Evolutionary conservation across 2,113 vertebrate species (phyloP), one percentile per base, ranked within the genome.

Genomic region (Sminthopsis crassicaudata): DNA sequence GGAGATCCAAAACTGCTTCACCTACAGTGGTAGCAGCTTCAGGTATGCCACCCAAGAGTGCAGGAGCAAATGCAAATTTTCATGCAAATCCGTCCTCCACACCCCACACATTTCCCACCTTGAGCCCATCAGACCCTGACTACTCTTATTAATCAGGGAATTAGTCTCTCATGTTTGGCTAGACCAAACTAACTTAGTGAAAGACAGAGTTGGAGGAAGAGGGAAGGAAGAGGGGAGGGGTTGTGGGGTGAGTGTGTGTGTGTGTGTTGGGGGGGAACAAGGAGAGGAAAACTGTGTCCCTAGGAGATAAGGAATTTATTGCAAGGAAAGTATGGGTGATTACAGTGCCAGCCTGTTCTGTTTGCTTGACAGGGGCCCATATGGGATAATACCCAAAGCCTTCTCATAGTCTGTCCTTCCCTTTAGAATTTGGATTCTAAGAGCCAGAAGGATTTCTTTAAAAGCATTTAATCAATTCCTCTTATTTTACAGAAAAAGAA

Each of bases 221-320:
- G 67, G 93, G 57, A 88, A 93, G 94, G 91, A 91, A 89, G 92
- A 91, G 84, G 93, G 89, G 24, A 50, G 89, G 46, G 27, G 46
- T 48, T 53, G 55, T 48, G 91, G 67, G 92, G 91, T 84, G 60
- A 67, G n/a, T 42, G 67, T 84, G n/a, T 42, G 6, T 84, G n/a
- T 55, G 24, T 84, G 1, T 52, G 30, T 0, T 0, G 52, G 50
- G 52, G 50, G 94, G 60, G 76, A 91, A 60, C 92, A 46, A 90
- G 57, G 76, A 91, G 93, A 97, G 94, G 94, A 96, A 94, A 93
- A 91, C 23, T 48, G 5, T 96, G 96, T 89, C 67, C 92, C 88
- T 14, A 46, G 55, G 88, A 96, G 97, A 98, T 97, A 97, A 97
- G 92, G 94, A 84, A 84, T 84, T 84, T 84, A 84, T 84, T 84